These are phyloP conservation scores for Rutilus rutilus DNA, from an alignment of 2,113 vertebrate genomes.

Conservation along the genomic window DNA sequence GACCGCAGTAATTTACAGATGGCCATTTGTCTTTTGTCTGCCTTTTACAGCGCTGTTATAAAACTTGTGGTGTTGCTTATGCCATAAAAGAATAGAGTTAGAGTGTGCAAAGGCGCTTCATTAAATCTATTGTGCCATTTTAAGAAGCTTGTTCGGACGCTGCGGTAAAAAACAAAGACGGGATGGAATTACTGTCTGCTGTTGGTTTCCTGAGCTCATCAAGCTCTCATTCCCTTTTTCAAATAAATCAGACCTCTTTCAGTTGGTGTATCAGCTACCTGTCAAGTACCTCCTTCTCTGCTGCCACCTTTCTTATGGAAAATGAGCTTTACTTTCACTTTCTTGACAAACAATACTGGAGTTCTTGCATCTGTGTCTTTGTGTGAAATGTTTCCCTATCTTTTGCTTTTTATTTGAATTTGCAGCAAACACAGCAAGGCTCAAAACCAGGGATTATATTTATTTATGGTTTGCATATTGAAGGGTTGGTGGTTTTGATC, in stretches of 20 bases:
- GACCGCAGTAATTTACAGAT: slow-evolving; percentile 61
- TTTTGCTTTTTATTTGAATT: slow-evolving; percentile 22
- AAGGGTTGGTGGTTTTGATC: slow-evolving; percentile 2
- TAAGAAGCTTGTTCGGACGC: slow-evolving; percentile 60
- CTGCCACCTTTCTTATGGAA: slow-evolving; percentile 45
- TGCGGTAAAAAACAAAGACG: slow-evolving; percentile 60
- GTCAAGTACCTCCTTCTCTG: slow-evolving; percentile 43
- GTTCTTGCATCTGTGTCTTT: slow-evolving; percentile 1
- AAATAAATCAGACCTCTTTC: slow-evolving; percentile 62
- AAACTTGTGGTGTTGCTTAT: slow-evolving; percentile 67
- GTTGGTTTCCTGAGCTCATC: slow-evolving; percentile 58
- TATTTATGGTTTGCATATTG: slow-evolving; percentile 26
- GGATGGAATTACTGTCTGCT: slow-evolving; percentile 62
- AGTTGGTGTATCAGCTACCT: slow-evolving; percentile 50
- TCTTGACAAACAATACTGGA: slow-evolving; percentile 9
- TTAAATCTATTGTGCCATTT: slow-evolving; percentile 75
- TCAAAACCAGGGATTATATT: slow-evolving; percentile 27
- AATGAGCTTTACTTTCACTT: slow-evolving; percentile 54
- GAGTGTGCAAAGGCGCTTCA: slow-evolving; percentile 70
- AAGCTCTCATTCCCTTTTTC: slow-evolving; percentile 50
- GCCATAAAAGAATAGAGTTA: slow-evolving; percentile 67
- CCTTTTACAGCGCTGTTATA: slow-evolving; percentile 72
- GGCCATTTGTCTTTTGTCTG: slow-evolving; percentile 76
- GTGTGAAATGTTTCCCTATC: slow-evolving; percentile 1
- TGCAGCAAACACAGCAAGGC: not conserved